A percentile compares a stretch with the other conserved stretches of the same genome.
Evolutionary conservation across 2,113 vertebrate genomes (phyloP).

Genomic region (Mustelus asterias): DNA sequence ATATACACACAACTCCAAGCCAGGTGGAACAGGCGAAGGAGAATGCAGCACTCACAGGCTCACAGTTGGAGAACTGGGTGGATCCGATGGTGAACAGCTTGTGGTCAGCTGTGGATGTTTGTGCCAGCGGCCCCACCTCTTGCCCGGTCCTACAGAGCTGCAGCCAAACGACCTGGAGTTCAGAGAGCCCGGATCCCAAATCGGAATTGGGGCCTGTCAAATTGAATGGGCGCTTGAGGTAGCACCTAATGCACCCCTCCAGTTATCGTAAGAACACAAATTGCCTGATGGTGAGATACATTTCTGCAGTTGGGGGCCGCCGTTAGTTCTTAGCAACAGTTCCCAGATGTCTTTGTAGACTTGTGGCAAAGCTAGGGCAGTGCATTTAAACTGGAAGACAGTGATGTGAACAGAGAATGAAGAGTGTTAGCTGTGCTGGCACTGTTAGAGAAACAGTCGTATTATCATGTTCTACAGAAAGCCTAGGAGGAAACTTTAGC

Average conservation of each 20-base stretch:
- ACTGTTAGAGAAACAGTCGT: constrained; percentile 47
- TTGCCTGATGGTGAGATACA: background rate
- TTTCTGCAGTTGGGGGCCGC: background rate
- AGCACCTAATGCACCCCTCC: constrained; percentile 56
- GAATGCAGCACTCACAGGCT: constrained; percentile 67
- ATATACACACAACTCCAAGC: constrained; percentile 72
- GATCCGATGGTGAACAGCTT: constrained; percentile 71
- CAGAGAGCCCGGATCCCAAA: constrained; percentile 90
- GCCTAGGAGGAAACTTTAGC: constrained; percentile 57
- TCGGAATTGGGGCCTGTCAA: constrained; percentile 76
- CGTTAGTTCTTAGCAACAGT: constrained; percentile 28
- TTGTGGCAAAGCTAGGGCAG: constrained; percentile 45
- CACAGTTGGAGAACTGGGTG: constrained; percentile 76
- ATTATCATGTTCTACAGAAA: constrained; percentile 47
- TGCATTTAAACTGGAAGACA: constrained; percentile 63
- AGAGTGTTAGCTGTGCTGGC: constrained; percentile 56
- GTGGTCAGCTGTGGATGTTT: constrained; percentile 86
- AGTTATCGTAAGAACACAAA: background rate
- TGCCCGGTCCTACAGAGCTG: constrained; percentile 87
- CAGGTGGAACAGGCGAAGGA: constrained; percentile 74
- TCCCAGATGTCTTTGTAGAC: constrained; percentile 9
- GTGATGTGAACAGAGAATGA: background rate
- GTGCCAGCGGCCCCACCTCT: constrained; percentile 64
- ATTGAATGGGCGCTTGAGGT: constrained; percentile 85
- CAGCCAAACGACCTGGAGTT: constrained; percentile 85